phyloP scores from a whole-genome alignment of 2,797 vertebrate genomes.

The Cuculus canorus region DNA sequence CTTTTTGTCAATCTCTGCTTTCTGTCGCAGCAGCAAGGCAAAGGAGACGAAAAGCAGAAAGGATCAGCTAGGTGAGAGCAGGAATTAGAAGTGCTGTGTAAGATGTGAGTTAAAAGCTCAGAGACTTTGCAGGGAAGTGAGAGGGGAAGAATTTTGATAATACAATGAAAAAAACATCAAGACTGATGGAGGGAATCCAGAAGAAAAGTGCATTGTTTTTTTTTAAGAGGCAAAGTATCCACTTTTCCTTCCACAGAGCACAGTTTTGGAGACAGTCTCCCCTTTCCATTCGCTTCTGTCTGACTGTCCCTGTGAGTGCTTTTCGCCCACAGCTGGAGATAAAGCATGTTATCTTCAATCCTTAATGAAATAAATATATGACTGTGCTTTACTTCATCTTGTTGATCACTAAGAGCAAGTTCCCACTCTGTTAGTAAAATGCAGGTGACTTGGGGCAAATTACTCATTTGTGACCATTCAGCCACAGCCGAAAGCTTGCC shows the following conservation, averaged over 20 bases:
- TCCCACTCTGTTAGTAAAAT: not conserved
- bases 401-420: not conserved
- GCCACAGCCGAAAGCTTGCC: not conserved
- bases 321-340: not conserved
- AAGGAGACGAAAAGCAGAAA: not conserved
- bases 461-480: not conserved
- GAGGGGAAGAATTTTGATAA: not conserved
- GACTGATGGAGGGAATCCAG: not conserved
- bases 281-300: not conserved
- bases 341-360: not conserved
- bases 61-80: not conserved
- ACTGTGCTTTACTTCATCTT: not conserved
- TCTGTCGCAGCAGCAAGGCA: not conserved
- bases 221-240: not conserved
- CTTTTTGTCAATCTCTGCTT: not conserved
- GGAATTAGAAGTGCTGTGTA: not conserved
- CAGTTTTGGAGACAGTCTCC: not conserved
- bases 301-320: not conserved
- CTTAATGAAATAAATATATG: slow-evolving; percentile 1
- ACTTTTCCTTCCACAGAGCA: not conserved
- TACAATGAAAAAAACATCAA: not conserved
- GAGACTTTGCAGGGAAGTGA: not conserved
- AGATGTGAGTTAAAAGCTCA: not conserved
- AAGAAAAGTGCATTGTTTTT: not conserved
- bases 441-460: not conserved